Evolutionary conservation across 2,113 vertebrate genomes (phyloP).

Genomic region (Hyla sarda): DNA sequence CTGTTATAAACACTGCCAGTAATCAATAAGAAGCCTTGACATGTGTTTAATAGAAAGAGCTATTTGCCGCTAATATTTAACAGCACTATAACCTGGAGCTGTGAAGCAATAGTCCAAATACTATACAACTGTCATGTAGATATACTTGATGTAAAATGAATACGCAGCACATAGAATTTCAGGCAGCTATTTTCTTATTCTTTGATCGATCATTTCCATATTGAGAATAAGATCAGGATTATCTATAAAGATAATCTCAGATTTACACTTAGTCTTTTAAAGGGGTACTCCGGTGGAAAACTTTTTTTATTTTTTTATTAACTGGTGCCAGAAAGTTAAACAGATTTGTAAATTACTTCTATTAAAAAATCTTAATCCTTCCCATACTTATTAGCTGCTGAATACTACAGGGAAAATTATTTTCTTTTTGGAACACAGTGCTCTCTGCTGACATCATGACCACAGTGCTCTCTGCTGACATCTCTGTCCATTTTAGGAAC

Average conservation of each 20-base stretch:
- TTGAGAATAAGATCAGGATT: neutral
- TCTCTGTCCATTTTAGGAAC: no score
- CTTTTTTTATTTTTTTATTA: no score
- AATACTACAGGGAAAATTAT: no score
- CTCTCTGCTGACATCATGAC: no score
- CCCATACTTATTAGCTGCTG: no score
- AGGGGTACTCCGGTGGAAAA: no score
- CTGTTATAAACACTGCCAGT: neutral
- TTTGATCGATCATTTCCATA: neutral
- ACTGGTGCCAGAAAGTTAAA: no score
- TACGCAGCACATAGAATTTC: neutral
- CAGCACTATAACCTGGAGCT: neutral
- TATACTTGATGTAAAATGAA: neutral
- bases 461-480: no score
- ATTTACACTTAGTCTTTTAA: neutral
- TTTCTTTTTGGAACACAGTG: no score
- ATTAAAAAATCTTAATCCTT: no score
- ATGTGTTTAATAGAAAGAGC: neutral
- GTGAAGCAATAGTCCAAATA: neutral
- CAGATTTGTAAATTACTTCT: no score
- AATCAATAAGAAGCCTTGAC: neutral
- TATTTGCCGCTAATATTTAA: neutral
- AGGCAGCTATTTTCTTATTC: neutral
- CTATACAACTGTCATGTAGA: constrained; percentile 11
- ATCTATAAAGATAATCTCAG: neutral